Evolutionary conservation across 2,113 vertebrate genomes (phyloP).

Genomic region (Corythaixoides concolor): DNA sequence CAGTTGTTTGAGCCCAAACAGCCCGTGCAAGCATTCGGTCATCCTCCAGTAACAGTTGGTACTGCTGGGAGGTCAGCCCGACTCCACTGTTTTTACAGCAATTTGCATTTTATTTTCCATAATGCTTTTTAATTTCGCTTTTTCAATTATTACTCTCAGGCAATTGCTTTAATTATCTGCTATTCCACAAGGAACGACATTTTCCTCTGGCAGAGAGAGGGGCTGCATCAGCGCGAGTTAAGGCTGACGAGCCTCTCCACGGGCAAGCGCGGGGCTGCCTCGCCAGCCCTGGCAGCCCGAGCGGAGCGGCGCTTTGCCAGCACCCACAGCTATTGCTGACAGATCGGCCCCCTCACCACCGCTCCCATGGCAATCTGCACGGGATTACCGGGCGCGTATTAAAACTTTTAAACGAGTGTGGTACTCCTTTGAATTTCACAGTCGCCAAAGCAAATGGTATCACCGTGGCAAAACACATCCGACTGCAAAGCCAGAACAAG

Average conservation of each 20-base stretch:
- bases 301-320: constrained; percentile 58
- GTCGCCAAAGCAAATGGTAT: constrained; percentile 59
- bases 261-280: constrained; percentile 35
- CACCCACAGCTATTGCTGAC: constrained; percentile 50
- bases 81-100: constrained; percentile 53
- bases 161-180: constrained; percentile 75
- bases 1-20: neutral
- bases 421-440: constrained; percentile 5
- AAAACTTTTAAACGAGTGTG: neutral
- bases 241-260: constrained; percentile 50
- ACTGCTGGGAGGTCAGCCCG: constrained; percentile 26
- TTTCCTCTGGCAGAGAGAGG: constrained; percentile 61
- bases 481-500: constrained; percentile 30
- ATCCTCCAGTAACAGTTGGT: constrained; percentile 29
- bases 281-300: constrained; percentile 62
- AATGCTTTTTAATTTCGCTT: constrained; percentile 67
- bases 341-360: constrained; percentile 54
- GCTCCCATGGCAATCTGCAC: constrained; percentile 56
- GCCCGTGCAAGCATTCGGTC: neutral
- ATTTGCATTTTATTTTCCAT: constrained; percentile 72
- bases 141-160: constrained; percentile 72
- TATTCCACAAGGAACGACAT: constrained; percentile 67
- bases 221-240: constrained; percentile 53
- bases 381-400: constrained; percentile 49
- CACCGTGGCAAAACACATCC: neutral